Conservation (phyloP, 1,140 invertebrate genomes). For the Drosophila ironensis region DNA sequence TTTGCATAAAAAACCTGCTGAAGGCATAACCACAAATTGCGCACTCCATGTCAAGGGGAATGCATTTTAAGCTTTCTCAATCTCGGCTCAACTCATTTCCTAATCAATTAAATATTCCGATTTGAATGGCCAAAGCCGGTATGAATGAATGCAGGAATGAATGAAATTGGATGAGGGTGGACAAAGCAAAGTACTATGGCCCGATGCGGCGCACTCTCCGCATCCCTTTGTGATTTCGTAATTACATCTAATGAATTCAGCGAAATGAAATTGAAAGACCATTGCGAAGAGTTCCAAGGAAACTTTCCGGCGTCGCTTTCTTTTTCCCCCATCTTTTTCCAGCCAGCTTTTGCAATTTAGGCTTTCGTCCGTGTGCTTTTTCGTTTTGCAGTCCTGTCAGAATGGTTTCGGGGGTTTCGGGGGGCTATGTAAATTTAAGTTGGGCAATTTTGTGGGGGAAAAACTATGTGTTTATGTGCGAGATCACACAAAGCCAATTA, state of each 20-base stretch:
- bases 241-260: conserved; percentile 75
- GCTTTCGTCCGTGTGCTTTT: conserved; percentile 34
- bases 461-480: conserved; percentile 10
- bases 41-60: conserved; percentile 1
- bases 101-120: conserved; percentile 76
- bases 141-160: conserved; percentile 34
- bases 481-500: conserved; percentile 49
- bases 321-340: not conserved
- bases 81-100: conserved; percentile 59
- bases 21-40: conserved; percentile 1
- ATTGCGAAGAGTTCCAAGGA: conserved; percentile 5
- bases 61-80: conserved; percentile 5
- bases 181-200: conserved; percentile 6
- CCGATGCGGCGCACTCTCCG: conserved; percentile 5
- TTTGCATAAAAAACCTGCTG: not conserved
- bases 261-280: conserved; percentile 57
- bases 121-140: conserved; percentile 13
- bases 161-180: conserved; percentile 12
- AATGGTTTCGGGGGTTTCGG: not conserved
- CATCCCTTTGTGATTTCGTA: conserved; percentile 65
- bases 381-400: conserved; percentile 11
- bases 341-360: conserved; percentile 25
- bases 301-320: not conserved
- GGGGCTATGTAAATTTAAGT: conserved; percentile 38
- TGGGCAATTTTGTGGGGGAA: not conserved